Conservation (phyloP, 2,113 vertebrate species). For the Lanius ludovicianus region DNA sequence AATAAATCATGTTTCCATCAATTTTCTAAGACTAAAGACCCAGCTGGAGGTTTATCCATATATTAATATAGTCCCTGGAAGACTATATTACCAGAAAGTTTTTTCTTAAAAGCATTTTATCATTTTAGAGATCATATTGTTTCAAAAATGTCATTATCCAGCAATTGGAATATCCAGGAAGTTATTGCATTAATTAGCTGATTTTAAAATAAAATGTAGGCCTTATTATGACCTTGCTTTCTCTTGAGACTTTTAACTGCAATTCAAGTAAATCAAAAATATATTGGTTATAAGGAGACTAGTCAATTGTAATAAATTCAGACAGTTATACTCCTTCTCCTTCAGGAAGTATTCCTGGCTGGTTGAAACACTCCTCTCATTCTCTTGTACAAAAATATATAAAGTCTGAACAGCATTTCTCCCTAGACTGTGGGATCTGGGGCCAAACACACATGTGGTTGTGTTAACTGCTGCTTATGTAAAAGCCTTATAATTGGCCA, state of each 20-base stretch:
- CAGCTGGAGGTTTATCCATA: background rate
- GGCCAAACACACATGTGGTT: rapidly evolving
- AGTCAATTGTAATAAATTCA: background rate
- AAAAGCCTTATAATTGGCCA: background rate
- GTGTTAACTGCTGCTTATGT: background rate
- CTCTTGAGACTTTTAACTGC: background rate
- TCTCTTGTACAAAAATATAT: background rate
- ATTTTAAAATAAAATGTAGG: background rate
- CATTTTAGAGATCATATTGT: background rate
- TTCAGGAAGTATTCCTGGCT: background rate
- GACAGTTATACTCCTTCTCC: background rate
- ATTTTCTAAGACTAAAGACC: background rate
- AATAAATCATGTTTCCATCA: background rate
- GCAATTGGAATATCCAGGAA: background rate
- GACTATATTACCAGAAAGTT: background rate
- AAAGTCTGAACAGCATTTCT: background rate
- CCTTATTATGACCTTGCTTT: background rate
- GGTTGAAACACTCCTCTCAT: background rate
- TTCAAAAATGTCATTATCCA: background rate
- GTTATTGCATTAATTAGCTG: background rate
- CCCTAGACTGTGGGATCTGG: background rate
- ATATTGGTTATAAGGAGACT: background rate
- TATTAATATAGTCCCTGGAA: background rate
- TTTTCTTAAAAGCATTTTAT: background rate
- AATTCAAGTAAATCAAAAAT: background rate